A percentile compares a stretch with the other conserved stretches of the same genome.
Conservation (phyloP, 2,113 vertebrate species). For the Pangasianodon gigas region DNA sequence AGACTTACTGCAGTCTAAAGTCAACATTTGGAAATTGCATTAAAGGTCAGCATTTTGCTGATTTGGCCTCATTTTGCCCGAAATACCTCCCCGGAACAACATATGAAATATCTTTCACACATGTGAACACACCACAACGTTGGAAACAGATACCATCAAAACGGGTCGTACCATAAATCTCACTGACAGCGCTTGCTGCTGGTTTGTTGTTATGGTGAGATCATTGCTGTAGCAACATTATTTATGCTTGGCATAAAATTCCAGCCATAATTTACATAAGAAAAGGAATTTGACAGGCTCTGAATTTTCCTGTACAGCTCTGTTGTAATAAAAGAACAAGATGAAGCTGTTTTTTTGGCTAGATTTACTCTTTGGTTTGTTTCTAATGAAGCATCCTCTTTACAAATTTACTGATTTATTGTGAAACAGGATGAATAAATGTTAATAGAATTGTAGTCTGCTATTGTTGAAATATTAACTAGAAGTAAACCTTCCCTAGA, state of each 20-base stretch:
- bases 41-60: slow-evolving; percentile 31
- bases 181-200: slow-evolving; percentile 43
- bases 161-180: slow-evolving; percentile 30
- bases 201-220: slow-evolving; percentile 49
- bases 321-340: slow-evolving; percentile 2
- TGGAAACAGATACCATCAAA: slow-evolving; percentile 42
- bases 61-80: slow-evolving; percentile 34
- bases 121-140: slow-evolving; percentile 35
- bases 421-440: not conserved
- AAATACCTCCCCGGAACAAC: slow-evolving; percentile 32
- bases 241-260: slow-evolving; percentile 42
- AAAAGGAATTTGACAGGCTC: slow-evolving; percentile 17
- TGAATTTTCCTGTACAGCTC: not conserved
- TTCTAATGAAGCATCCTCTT: slow-evolving; percentile 4
- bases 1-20: slow-evolving; percentile 21
- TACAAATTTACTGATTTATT: not conserved
- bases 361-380: not conserved
- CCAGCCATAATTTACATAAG: slow-evolving; percentile 27
- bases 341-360: slow-evolving; percentile 21
- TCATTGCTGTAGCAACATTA: slow-evolving; percentile 41
- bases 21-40: slow-evolving; percentile 43
- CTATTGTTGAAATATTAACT: not conserved
- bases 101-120: slow-evolving; percentile 45
- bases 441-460: not conserved
- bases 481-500: not conserved